Evolutionary conservation across 2,113 vertebrate genomes (phyloP), one percentile per base, ranked within the genome.

Genomic region (Psettodes erumei): DNA sequence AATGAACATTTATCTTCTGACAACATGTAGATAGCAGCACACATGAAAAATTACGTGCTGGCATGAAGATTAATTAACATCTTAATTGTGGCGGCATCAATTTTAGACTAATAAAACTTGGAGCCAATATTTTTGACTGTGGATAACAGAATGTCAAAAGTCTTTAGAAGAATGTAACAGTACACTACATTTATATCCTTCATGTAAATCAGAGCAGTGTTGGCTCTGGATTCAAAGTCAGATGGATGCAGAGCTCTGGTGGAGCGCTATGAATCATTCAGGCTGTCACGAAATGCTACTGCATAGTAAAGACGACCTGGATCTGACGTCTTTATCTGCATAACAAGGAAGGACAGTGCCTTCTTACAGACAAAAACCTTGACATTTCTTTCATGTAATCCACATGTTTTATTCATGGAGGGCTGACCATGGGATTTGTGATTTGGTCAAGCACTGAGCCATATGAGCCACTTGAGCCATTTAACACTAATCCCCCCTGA

Each of bases 361-460:
- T 82, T 77, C n/a, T 75, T 48, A 33, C 23, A 80, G 25, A 83
- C 56, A 75, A 68, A 82, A 82, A 21, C 25, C 51, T 61, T 35
- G 45, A 78, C 18, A 40, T 62, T 38, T 45, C 59, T 80, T 63
- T 71, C 28, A 77, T 78, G 69, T 77, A 86, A 81, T 83, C 64
- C 53, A 45, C 70, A 81, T 87, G 61, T 86, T 86, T 91, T 79
- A 86, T 81, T 86, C 78, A 88, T 77, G 1, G 8, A 4, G 23
- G 58, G 68, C 78, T 84, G 71, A 65, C 60, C 63, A 59, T 11
- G 37, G 78, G 77, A 83, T 74, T 76, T 82, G 78, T 64, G 53
- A 35, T 74, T 82, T 69, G 53, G 55, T 66, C 48, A 67, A 65
- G 58, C 70, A 56, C 43, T 76, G 40, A 16, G 16, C n/a, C n/a